phyloP scores from a whole-genome alignment of 1,140 invertebrate species.

The Orius insidiosus region DNA sequence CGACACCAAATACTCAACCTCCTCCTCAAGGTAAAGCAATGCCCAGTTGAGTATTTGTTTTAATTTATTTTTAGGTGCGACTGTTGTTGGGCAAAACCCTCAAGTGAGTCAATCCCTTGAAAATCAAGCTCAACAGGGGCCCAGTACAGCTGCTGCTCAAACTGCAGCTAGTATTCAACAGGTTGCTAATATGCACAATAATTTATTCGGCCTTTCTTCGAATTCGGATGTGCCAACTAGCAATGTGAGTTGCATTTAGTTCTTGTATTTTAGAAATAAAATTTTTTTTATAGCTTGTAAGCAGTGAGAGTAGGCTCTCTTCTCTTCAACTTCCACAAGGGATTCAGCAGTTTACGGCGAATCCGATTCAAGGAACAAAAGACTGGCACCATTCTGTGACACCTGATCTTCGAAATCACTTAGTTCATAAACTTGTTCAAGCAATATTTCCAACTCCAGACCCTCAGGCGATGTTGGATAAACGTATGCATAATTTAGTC shows the following conservation, averaged over 20 bases:
- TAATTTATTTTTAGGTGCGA: conserved; percentile 4
- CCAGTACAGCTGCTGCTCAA: conserved; percentile 25
- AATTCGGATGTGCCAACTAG: conserved; percentile 15
- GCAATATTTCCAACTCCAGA: conserved; percentile 96
- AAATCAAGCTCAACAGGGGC: conserved; percentile 3
- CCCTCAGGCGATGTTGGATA: conserved; percentile 50
- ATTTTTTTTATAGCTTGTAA: no score
- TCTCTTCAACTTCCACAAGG: not conserved
- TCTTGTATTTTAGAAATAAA: not conserved
- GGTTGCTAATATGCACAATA: conserved; percentile 25
- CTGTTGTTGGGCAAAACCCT: conserved; percentile 3
- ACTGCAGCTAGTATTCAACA: conserved; percentile 26
- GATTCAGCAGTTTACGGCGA: conserved; percentile 18
- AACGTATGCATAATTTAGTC: conserved; percentile 92
- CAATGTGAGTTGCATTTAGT: conserved; percentile 17
- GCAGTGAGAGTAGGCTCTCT: not conserved
- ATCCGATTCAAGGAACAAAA: conserved; percentile 68
- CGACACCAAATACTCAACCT: conserved; percentile 24
- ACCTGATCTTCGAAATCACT: conserved; percentile 90
- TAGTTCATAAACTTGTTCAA: conserved; percentile 98
- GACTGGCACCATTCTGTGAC: conserved; percentile 97
- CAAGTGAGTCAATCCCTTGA: conserved; percentile 1
- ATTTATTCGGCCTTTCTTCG: conserved; percentile 21
- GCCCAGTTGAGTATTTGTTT: no score
- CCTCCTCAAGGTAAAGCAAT: conserved; percentile 27